phyloP scores from a whole-genome alignment of 2,797 vertebrate genomes.

The Mus spretus region DNA sequence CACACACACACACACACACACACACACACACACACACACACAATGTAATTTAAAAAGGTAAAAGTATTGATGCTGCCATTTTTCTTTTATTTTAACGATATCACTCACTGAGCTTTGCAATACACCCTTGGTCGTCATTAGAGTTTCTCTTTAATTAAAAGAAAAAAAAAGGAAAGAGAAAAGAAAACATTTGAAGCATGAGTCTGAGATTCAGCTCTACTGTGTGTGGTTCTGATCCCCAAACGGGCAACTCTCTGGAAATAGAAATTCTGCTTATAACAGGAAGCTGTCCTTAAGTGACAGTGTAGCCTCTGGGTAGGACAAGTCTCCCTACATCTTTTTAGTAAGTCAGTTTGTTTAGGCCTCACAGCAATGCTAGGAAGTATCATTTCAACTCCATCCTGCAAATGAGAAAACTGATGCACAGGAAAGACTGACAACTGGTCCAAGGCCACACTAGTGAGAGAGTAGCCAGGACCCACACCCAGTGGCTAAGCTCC shows the following conservation, averaged over 20 bases:
- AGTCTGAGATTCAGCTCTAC: background rate
- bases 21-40: background rate
- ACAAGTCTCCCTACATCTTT: slow-evolving; percentile 24
- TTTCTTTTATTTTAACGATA: slow-evolving; percentile 65
- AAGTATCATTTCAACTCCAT: slow-evolving; percentile 20
- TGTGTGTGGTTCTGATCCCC: background rate
- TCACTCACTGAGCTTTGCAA: slow-evolving; percentile 1
- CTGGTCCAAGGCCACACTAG: background rate
- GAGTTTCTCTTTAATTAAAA: slow-evolving; percentile 49
- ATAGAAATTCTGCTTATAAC: background rate
- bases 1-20: background rate
- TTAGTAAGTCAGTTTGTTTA: background rate
- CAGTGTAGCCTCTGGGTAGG: background rate
- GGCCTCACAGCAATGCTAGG: background rate
- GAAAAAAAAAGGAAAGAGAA: background rate
- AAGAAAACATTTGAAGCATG: background rate
- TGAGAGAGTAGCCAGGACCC: background rate
- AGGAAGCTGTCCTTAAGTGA: slow-evolving; percentile 10
- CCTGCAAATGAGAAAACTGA: slow-evolving; percentile 14
- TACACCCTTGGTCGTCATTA: slow-evolving; percentile 22
- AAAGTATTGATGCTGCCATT: background rate
- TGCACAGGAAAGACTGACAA: background rate
- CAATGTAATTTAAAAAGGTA: background rate
- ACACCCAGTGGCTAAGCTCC: background rate
- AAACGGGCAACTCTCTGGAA: slow-evolving; percentile 22